These are phyloP conservation scores for Suricata suricatta DNA, from an alignment of 2,113 vertebrate genomes.

Conservation along the genomic window DNA sequence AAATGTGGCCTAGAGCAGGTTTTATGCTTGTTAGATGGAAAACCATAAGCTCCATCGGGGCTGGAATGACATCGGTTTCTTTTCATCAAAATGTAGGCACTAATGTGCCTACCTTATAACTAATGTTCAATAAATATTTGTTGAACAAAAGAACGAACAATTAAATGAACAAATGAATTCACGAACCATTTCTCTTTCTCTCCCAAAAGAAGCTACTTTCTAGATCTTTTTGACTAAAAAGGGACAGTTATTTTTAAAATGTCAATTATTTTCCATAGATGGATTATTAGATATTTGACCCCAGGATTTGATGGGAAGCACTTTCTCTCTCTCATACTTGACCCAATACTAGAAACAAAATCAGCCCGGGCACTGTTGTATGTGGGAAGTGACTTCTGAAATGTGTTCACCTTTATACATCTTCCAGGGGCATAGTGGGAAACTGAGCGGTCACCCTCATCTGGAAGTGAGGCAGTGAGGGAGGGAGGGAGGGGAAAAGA, in stretches of 20 bases:
- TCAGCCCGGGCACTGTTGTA: not conserved
- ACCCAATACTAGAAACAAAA: not conserved
- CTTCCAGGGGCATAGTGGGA: not conserved
- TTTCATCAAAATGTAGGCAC: not conserved
- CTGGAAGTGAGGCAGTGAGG: not conserved
- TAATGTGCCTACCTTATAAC: not conserved
- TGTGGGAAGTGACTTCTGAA: not conserved
- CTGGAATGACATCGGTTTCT: not conserved
- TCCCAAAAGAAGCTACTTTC: not conserved
- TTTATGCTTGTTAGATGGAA: not conserved
- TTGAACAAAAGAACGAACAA: not conserved
- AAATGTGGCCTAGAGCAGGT: not conserved
- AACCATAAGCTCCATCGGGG: not conserved
- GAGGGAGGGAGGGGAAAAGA: fast-evolving
- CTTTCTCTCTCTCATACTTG: not conserved
- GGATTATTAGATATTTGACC: not conserved
- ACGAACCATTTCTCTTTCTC: not conserved
- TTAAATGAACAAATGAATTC: not conserved
- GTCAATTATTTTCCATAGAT: not conserved
- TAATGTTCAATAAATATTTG: not conserved
- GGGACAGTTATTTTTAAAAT: not conserved
- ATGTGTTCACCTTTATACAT: not conserved
- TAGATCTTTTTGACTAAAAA: conserved; percentile 14
- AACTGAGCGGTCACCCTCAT: not conserved
- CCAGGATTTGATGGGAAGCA: not conserved